Percentiles rank a stretch among this genome's conserved stretches.
These are phyloP conservation scores for Pterostichus madidus DNA, from an alignment of 2,888 invertebrate genomes.

Conservation along the genomic window DNA sequence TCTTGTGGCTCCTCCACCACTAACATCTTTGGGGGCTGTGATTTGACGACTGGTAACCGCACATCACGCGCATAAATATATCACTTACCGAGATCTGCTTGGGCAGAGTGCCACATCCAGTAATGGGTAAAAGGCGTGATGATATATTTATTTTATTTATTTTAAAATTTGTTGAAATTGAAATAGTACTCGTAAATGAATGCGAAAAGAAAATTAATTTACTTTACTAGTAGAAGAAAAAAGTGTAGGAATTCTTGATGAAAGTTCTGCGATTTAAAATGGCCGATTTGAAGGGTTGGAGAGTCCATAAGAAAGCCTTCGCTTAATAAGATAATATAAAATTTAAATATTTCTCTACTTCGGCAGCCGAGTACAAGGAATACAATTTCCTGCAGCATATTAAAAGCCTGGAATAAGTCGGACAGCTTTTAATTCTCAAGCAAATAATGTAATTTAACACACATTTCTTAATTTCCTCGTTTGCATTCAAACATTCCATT, in stretches of 20 bases:
- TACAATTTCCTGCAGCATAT: slow-evolving; percentile 64
- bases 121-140: too few relatives aligned
- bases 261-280: slow-evolving; percentile 45
- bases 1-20: too few relatives aligned
- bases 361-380: slow-evolving; percentile 42
- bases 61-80: too few relatives aligned
- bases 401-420: slow-evolving; percentile 45
- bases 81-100: too few relatives aligned
- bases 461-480: slow-evolving; percentile 67
- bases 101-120: too few relatives aligned
- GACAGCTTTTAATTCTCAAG: slow-evolving; percentile 58
- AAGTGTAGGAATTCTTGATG: slow-evolving; percentile 33
- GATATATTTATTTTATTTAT: too few relatives aligned
- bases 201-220: slow-evolving; percentile 14
- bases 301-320: slow-evolving; percentile 50
- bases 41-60: too few relatives aligned
- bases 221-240: not conserved
- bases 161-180: too few relatives aligned
- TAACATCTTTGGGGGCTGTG: too few relatives aligned
- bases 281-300: slow-evolving; percentile 36
- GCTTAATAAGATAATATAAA: slow-evolving; percentile 56
- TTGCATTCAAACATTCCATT: slow-evolving; percentile 66
- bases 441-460: slow-evolving; percentile 65
- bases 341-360: slow-evolving; percentile 56
- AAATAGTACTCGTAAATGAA: slow-evolving; percentile 1